Conservation (phyloP, 2,113 vertebrate species). For the Misgurnus anguillicaudatus region DNA sequence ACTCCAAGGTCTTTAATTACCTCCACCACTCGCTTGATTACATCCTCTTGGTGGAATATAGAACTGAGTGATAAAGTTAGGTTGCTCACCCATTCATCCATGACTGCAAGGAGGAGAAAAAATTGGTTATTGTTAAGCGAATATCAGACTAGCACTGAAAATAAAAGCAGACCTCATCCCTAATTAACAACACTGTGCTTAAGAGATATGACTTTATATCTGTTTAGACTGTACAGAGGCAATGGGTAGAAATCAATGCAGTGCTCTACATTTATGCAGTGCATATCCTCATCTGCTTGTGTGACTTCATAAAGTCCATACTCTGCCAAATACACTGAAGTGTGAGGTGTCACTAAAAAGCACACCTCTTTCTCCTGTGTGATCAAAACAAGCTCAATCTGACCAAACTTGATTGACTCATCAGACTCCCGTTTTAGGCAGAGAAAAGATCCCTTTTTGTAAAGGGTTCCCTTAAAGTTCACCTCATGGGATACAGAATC, state of each 20-base stretch:
- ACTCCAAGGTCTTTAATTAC: neutral
- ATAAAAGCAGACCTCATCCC: neutral
- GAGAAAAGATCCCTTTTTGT: constrained; percentile 42
- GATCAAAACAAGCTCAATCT: constrained; percentile 48
- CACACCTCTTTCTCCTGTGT: constrained; percentile 37
- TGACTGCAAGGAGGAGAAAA: constrained; percentile 15
- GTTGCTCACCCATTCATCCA: neutral
- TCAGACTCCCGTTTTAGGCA: constrained; percentile 27
- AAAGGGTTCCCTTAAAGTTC: constrained; percentile 35
- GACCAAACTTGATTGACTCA: constrained; percentile 45
- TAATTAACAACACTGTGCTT: constrained; percentile 37
- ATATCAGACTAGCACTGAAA: constrained; percentile 17
- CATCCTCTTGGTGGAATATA: constrained; percentile 9
- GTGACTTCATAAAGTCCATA: constrained; percentile 43
- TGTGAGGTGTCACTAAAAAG: constrained; percentile 43
- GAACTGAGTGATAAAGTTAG: neutral
- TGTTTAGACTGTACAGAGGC: constrained; percentile 36
- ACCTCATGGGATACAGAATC: constrained; percentile 28
- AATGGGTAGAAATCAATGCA: constrained; percentile 39
- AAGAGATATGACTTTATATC: constrained; percentile 33
- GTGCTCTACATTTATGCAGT: constrained; percentile 46
- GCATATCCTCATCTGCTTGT: constrained; percentile 44
- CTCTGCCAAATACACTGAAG: constrained; percentile 39
- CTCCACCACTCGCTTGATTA: neutral
- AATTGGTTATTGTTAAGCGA: constrained; percentile 24